Conservation (phyloP, 2,113 vertebrate genomes). For the Struthio camelus region DNA sequence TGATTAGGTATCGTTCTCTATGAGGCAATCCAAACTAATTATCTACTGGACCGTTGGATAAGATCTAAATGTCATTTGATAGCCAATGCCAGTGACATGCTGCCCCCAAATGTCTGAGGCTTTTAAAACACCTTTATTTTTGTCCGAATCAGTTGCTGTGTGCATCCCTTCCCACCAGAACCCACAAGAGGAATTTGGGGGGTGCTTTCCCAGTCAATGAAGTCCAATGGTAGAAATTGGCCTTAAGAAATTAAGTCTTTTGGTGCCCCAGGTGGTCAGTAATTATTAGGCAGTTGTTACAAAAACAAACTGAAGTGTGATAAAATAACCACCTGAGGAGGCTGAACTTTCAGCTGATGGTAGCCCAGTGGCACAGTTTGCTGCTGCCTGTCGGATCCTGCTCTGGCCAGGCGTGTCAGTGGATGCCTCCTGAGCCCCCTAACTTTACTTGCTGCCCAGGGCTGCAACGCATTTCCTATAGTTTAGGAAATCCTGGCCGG, state of each 20-base stretch:
- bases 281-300: not conserved
- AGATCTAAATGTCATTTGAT: not conserved
- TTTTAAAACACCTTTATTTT: not conserved
- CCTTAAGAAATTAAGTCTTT: not conserved
- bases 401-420: not conserved
- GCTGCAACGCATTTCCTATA: not conserved
- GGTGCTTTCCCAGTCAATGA: not conserved
- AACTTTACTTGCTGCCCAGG: not conserved
- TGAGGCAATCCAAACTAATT: rapidly evolving
- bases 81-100: rapidly evolving
- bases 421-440: not conserved
- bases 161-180: not conserved
- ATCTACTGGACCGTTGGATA: not conserved
- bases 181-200: not conserved
- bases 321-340: not conserved
- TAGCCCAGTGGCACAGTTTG: not conserved
- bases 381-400: not conserved
- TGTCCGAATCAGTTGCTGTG: not conserved
- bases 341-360: not conserved
- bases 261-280: not conserved
- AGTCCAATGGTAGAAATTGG: not conserved
- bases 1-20: not conserved
- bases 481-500: not conserved
- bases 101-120: not conserved
- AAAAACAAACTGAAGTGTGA: not conserved